Percentiles rank a stretch among this genome's conserved stretches.
These are phyloP conservation scores for Clarias batrachus DNA, from an alignment of 2,113 vertebrate genomes.

Conservation along the genomic window DNA sequence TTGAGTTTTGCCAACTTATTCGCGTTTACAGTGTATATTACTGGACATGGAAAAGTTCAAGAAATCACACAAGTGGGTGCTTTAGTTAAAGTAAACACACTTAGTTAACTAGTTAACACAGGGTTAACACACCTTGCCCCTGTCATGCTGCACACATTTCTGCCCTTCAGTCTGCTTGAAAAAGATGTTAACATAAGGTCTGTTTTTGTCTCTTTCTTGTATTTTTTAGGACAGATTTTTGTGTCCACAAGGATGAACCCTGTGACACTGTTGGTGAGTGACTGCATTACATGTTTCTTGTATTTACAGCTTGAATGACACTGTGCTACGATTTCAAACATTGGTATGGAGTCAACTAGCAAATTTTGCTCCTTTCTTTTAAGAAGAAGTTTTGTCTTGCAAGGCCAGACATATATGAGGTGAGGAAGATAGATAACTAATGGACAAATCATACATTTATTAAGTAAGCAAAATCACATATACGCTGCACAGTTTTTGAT, in stretches of 20 bases:
- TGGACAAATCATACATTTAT: not conserved
- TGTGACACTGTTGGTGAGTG: conserved; percentile 98
- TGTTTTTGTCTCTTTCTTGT: conserved; percentile 15
- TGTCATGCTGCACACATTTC: conserved; percentile 6
- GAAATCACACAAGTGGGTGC: not conserved
- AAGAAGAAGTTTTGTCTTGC: not conserved
- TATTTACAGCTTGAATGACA: not conserved
- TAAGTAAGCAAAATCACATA: not conserved
- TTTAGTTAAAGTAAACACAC: not conserved
- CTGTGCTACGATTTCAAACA: not conserved
- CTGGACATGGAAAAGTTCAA: not conserved
- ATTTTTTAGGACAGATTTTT: conserved; percentile 94
- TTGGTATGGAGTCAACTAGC: not conserved
- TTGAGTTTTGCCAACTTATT: too few species aligned
- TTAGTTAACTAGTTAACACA: not conserved
- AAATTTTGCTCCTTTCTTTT: not conserved
- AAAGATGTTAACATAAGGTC: not conserved
- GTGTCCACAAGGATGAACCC: conserved; percentile 95
- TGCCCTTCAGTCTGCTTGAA: conserved; percentile 2
- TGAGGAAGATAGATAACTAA: not conserved
- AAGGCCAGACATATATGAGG: not conserved
- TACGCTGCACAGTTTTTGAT: not conserved
- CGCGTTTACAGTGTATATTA: not conserved
- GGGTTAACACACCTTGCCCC: not conserved
- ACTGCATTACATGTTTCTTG: not conserved